Percentiles rank a stretch among this genome's conserved stretches.
Conservation (phyloP, 2,888 invertebrate genomes). For the Nymphalis c-album region DNA sequence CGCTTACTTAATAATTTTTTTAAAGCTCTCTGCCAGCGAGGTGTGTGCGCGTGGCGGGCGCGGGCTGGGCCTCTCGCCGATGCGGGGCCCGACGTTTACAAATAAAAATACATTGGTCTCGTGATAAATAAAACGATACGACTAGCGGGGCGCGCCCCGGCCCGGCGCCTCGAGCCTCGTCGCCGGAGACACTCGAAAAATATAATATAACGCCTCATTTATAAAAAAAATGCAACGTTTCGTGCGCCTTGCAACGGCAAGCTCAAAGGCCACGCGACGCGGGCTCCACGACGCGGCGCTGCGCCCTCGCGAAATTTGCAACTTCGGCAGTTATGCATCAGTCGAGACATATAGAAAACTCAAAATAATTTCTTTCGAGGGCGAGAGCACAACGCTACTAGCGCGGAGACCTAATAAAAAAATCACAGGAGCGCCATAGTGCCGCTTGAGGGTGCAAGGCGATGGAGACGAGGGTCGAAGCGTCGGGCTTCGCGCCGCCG, state of each 20-base stretch:
- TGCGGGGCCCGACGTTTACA: conserved; percentile 52
- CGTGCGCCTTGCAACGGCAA: conserved; percentile 43
- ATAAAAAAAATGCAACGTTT: conserved; percentile 65
- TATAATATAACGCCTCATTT: conserved; percentile 63
- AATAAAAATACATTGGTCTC: conserved; percentile 78
- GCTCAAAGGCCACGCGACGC: conserved; percentile 43
- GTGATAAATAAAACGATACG: conserved; percentile 75
- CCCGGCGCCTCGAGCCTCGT: conserved; percentile 54
- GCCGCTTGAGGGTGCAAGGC: conserved; percentile 42
- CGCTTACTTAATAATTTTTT: conserved; percentile 53
- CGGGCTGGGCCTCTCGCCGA: conserved; percentile 46
- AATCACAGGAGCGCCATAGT: conserved; percentile 43
- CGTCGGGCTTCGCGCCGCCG: conserved; percentile 48
- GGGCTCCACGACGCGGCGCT: conserved; percentile 31
- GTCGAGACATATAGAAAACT: conserved; percentile 38
- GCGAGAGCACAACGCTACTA: conserved; percentile 40
- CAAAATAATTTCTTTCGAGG: conserved; percentile 34
- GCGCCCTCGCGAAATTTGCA: conserved; percentile 28
- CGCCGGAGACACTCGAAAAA: conserved; percentile 49
- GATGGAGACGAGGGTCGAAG: conserved; percentile 46
- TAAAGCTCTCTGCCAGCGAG: conserved; percentile 65
- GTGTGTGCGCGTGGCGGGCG: conserved; percentile 42
- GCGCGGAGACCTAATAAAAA: conserved; percentile 41
- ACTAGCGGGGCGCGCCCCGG: conserved; percentile 57
- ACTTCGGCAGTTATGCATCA: conserved; percentile 36